Conservation (phyloP, 2,113 vertebrate species). For the Xiphophorus couchianus region DNA sequence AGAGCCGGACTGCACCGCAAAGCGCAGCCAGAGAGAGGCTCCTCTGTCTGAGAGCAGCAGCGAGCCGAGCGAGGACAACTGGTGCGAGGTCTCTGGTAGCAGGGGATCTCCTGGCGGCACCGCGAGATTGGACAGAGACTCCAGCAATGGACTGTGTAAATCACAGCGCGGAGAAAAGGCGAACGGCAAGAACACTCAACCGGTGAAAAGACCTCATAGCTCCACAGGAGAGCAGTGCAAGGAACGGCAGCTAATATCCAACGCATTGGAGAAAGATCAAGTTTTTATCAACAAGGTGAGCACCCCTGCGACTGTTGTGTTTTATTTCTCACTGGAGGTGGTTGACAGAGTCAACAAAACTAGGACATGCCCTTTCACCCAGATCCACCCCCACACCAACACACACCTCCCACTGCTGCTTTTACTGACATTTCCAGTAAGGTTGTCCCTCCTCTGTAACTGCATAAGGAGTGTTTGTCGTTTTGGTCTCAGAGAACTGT, state of each 20-base stretch:
- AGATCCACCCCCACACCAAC: constrained; percentile 10
- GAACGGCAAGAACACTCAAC: constrained; percentile 51
- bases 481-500: constrained; percentile 24
- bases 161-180: constrained; percentile 54
- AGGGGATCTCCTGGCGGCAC: constrained; percentile 56
- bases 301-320: not conserved
- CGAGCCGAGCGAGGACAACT: constrained; percentile 47
- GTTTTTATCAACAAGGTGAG: constrained; percentile 80
- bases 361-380: constrained; percentile 37
- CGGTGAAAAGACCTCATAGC: constrained; percentile 72
- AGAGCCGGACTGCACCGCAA: constrained; percentile 55
- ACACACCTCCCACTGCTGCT: not conserved
- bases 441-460: constrained; percentile 5
- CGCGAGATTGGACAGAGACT: constrained; percentile 42
- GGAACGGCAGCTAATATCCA: constrained; percentile 61
- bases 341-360: constrained; percentile 45
- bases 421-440: constrained; percentile 47
- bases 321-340: constrained; percentile 9
- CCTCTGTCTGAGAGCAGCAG: constrained; percentile 34
- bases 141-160: constrained; percentile 52
- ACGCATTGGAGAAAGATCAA: constrained; percentile 59
- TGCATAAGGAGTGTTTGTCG: constrained; percentile 20
- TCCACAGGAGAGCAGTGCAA: constrained; percentile 42
- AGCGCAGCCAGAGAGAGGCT: constrained; percentile 39
- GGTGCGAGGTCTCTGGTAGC: constrained; percentile 39